Conservation (phyloP, 1,140 invertebrate genomes). For the Penaeus vannamei region DNA sequence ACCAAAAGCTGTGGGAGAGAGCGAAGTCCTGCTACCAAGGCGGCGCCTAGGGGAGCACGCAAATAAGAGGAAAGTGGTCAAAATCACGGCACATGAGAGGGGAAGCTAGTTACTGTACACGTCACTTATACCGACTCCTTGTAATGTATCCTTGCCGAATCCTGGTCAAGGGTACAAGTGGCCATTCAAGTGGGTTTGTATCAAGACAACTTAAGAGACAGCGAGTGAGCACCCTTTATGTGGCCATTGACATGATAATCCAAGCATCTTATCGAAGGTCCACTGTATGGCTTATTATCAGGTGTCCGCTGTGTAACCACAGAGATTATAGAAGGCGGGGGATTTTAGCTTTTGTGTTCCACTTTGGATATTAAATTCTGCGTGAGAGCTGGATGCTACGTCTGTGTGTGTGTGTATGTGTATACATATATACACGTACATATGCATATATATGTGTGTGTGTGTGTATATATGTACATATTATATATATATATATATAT, state of each 20-base stretch:
- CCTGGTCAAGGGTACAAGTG: too few species aligned
- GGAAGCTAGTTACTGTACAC: slow-evolving; percentile 16
- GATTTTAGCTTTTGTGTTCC: slow-evolving; percentile 60
- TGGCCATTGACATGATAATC: too few species aligned
- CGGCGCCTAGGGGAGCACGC: slow-evolving; percentile 35
- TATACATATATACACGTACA: too few species aligned
- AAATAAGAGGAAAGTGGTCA: slow-evolving; percentile 60
- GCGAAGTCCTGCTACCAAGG: not conserved
- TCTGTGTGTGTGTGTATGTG: too few species aligned
- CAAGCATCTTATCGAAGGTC: not conserved
- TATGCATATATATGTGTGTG: too few species aligned
- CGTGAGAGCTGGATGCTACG: too few species aligned
- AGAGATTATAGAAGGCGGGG: slow-evolving; percentile 48
- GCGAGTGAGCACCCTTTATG: too few species aligned
- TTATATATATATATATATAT: slow-evolving; percentile 32
- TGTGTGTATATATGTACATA: not conserved
- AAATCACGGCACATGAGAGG: slow-evolving; percentile 58
- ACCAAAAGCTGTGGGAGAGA: slow-evolving; percentile 21
- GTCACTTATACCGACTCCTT: slow-evolving; percentile 11
- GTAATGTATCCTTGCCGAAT: too few species aligned
- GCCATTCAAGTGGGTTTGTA: too few species aligned
- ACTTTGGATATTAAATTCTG: slow-evolving; percentile 58
- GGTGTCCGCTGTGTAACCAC: slow-evolving; percentile 40
- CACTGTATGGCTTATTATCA: slow-evolving; percentile 44
- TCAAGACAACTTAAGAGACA: too few species aligned